Conservation (phyloP, 1,140 invertebrate species). For the Hormaphis cornu region DNA sequence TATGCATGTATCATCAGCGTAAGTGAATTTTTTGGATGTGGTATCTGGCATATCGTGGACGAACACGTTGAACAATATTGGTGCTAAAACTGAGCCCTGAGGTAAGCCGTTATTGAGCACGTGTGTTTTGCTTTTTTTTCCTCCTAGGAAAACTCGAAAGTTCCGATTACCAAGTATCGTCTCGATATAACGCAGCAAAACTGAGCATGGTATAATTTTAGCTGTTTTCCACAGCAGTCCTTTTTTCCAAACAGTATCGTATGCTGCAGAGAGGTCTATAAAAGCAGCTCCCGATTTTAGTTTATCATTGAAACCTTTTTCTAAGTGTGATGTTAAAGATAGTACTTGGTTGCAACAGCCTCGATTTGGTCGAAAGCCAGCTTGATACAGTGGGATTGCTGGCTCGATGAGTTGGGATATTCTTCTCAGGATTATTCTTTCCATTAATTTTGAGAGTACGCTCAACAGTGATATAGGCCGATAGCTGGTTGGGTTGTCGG, state of each 20-base stretch:
- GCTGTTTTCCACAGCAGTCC: background rate
- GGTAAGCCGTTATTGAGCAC: constrained; percentile 7
- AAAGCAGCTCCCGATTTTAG: constrained; percentile 25
- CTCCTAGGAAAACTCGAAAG: background rate
- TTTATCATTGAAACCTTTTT: constrained; percentile 24
- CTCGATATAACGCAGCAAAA: background rate
- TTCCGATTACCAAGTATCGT: constrained; percentile 5
- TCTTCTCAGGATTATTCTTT: constrained; percentile 38
- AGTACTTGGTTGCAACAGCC: constrained; percentile 29
- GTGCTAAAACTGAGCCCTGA: background rate
- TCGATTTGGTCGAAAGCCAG: background rate
- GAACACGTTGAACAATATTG: constrained; percentile 10
- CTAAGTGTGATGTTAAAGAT: constrained; percentile 21
- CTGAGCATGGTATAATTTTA: background rate
- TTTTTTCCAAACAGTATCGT: background rate
- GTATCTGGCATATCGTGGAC: background rate
- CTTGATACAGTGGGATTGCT: background rate
- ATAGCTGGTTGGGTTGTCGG: constrained; percentile 38
- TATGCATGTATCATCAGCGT: constrained; percentile 6
- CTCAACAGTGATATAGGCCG: constrained; percentile 41
- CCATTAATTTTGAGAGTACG: constrained; percentile 39
- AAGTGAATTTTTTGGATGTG: background rate
- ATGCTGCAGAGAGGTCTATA: constrained; percentile 26
- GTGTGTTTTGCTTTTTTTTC: background rate
- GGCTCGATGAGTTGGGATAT: constrained; percentile 18